Percentiles rank a stretch among this genome's conserved stretches.
phyloP scores from a whole-genome alignment of 1,140 invertebrate species.

The Megalonaias nervosa region DNA sequence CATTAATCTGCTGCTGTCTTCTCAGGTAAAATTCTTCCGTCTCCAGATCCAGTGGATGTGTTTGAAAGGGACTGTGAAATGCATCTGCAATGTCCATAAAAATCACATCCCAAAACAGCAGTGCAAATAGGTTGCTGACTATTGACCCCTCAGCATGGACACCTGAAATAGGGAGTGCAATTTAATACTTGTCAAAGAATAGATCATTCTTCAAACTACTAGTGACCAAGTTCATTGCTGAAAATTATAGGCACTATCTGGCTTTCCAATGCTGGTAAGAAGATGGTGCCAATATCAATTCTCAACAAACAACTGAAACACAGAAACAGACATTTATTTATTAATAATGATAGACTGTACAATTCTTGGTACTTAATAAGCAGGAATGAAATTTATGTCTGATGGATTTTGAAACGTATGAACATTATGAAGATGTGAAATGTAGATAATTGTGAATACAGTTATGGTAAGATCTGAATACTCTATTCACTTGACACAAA shows the following conservation, averaged over 20 bases:
- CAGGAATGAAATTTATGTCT: no score
- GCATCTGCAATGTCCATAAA: conserved; percentile 78
- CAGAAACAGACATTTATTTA: neutral
- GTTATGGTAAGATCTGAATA: no score
- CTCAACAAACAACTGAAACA: neutral
- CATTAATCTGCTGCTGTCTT: conserved; percentile 76
- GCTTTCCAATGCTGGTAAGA: neutral
- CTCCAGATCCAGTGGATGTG: conserved; percentile 80
- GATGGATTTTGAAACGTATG: no score
- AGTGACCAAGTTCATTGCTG: neutral
- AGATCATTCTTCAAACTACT: neutral
- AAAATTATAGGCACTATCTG: neutral
- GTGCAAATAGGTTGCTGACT: conserved; percentile 77
- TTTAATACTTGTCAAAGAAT: neutral
- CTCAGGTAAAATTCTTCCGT: conserved; percentile 77
- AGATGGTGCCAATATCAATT: neutral
- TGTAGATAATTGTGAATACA: no score
- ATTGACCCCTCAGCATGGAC: conserved; percentile 82
- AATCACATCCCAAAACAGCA: conserved; percentile 85
- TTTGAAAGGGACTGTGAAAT: conserved; percentile 80
- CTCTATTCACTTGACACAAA: no score
- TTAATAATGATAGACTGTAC: neutral
- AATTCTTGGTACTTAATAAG: no score
- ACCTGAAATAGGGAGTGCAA: conserved; percentile 63
- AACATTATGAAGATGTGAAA: no score